phyloP scores from a whole-genome alignment of 2,797 vertebrate species.

The Melanotaenia parkinsoni region DNA sequence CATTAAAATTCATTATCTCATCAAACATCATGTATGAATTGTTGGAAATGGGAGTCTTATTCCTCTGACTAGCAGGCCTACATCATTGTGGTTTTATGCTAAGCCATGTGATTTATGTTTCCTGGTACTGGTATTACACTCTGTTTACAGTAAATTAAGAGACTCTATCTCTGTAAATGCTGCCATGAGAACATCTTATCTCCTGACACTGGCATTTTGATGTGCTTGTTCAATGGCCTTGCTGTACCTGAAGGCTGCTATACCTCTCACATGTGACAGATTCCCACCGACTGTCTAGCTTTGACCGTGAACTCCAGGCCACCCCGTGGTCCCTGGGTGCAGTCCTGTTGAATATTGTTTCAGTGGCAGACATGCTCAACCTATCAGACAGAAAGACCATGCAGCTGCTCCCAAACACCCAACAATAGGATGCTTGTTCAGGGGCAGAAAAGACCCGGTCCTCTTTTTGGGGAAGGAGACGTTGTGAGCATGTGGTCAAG shows the following conservation, averaged over 20 bases:
- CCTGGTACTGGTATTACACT: constrained; percentile 10
- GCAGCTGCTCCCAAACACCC: constrained; percentile 80
- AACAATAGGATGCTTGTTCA: constrained; percentile 83
- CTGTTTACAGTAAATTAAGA: constrained; percentile 61
- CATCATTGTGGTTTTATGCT: constrained; percentile 24
- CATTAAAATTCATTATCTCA: constrained; percentile 43
- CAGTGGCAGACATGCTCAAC: constrained; percentile 61
- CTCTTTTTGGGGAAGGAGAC: constrained; percentile 48
- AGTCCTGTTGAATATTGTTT: constrained; percentile 71
- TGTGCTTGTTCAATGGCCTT: constrained; percentile 29
- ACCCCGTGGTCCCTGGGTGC: constrained; percentile 39
- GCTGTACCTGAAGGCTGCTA: constrained; percentile 50
- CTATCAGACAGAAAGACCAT: constrained; percentile 68
- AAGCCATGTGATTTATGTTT: constrained; percentile 46
- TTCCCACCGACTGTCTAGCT: constrained; percentile 57
- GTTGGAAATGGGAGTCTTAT: constrained; percentile 23
- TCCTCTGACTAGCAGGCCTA: constrained; percentile 13
- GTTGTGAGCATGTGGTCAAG: constrained; percentile 62
- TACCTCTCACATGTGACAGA: constrained; percentile 54
- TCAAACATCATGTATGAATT: constrained; percentile 17
- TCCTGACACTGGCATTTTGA: constrained; percentile 29
- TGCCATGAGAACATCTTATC: constrained; percentile 53
- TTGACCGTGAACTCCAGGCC: constrained; percentile 66
- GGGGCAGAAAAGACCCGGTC: constrained; percentile 52
- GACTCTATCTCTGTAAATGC: constrained; percentile 48